A percentile compares a stretch with the other conserved stretches of the same genome.
Conservation (phyloP, 2,113 vertebrate genomes). For the Phylloscopus trochilus region DNA sequence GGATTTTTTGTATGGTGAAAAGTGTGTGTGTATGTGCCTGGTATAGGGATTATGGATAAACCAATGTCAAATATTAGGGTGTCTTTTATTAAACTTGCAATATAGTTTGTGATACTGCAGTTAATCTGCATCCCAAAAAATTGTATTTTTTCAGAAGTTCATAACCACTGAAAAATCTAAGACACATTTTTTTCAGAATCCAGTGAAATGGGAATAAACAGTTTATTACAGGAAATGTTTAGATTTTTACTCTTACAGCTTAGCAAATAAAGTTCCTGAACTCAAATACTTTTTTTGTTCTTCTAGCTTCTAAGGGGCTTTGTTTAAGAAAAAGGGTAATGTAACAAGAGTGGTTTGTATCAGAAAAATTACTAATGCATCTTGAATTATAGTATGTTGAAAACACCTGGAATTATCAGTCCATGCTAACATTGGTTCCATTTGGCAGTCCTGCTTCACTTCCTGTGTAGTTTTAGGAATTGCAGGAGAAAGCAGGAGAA, state of each 20-base stretch:
- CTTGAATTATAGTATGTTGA: neutral
- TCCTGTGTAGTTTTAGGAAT: neutral
- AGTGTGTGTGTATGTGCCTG: neutral
- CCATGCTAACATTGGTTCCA: neutral
- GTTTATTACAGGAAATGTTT: neutral
- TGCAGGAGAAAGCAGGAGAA: neutral
- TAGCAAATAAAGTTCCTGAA: neutral
- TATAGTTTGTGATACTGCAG: neutral
- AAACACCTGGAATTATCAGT: neutral
- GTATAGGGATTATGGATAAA: slow-evolving; percentile 11
- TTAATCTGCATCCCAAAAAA: neutral
- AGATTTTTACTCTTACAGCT: neutral
- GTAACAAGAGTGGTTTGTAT: neutral
- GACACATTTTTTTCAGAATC: neutral
- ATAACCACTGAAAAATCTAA: neutral
- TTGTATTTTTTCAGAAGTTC: neutral
- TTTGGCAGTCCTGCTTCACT: neutral
- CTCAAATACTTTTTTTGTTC: neutral
- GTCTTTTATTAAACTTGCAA: neutral
- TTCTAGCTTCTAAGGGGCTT: neutral
- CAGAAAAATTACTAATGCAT: neutral
- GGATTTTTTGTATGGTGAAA: neutral
- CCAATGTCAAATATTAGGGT: neutral
- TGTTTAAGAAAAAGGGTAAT: neutral
- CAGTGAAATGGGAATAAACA: neutral